Evolutionary conservation across 2,797 vertebrate genomes (phyloP).

Genomic region (Melopsittacus undulatus): DNA sequence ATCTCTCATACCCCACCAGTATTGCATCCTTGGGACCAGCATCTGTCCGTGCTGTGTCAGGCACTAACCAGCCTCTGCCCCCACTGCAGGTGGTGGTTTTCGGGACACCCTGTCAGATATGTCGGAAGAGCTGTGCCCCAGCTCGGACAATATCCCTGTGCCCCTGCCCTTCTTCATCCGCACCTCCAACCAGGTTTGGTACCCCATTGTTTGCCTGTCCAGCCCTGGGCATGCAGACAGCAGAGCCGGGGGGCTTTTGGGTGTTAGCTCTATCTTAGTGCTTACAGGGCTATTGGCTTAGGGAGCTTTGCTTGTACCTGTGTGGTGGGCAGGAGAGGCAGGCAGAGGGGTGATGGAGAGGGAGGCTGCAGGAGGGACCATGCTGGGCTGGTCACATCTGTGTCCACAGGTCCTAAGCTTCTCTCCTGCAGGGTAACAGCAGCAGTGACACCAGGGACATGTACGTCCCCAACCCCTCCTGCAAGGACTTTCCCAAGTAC

Average conservation of each 20-base stretch:
- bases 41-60: neutral
- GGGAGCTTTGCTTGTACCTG: neutral
- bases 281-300: neutral
- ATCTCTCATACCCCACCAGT: neutral
- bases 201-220: neutral
- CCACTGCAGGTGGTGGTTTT: slow-evolving; percentile 87
- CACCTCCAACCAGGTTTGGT: slow-evolving; percentile 91
- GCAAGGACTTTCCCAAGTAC: slow-evolving; percentile 91
- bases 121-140: slow-evolving; percentile 96
- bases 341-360: neutral
- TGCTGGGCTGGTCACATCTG: neutral
- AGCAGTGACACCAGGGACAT: slow-evolving; percentile 90
- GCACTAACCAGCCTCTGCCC: neutral
- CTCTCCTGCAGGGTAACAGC: slow-evolving; percentile 79
- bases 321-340: neutral
- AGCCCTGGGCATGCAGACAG: neutral
- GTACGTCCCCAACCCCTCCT: slow-evolving; percentile 96
- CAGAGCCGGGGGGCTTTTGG: neutral
- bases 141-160: slow-evolving; percentile 87
- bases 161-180: slow-evolving; percentile 93
- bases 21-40: neutral
- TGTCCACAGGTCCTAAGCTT: rapidly evolving
- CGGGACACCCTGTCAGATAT: slow-evolving; percentile 95
- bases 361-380: neutral
- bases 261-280: neutral